Evolutionary conservation across 2,888 invertebrate genomes (phyloP).

Genomic region (Lasiommata megera): DNA sequence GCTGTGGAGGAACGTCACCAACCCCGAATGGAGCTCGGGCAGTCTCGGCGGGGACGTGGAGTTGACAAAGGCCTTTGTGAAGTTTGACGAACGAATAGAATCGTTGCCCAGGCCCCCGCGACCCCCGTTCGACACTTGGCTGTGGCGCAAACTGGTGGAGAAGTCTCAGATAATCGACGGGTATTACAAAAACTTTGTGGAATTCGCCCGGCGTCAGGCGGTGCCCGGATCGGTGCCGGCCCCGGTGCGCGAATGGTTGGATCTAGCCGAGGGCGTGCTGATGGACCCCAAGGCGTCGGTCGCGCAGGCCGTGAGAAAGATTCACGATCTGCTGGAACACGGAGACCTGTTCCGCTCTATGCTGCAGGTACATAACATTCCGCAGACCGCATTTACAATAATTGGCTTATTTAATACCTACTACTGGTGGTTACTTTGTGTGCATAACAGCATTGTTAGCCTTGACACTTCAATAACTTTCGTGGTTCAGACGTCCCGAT

Average conservation of each 20-base stretch:
- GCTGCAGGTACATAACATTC: conserved; percentile 78
- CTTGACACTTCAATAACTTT: no score
- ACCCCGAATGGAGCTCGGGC: conserved; percentile 57
- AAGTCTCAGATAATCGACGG: conserved; percentile 84
- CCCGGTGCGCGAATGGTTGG: conserved; percentile 72
- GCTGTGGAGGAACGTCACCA: conserved; percentile 70
- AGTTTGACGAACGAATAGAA: conserved; percentile 77
- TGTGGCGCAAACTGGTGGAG: conserved; percentile 83
- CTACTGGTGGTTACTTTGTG: no score
- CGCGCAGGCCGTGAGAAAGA: conserved; percentile 77
- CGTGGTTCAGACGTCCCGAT: no score
- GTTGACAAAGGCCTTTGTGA: conserved; percentile 80
- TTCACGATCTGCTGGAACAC: conserved; percentile 82
- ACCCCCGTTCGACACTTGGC: conserved; percentile 71
- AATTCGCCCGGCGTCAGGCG: conserved; percentile 77
- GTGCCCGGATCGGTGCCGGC: conserved; percentile 61
- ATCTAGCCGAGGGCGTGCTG: conserved; percentile 84
- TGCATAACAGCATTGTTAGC: no score
- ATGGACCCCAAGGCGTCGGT: conserved; percentile 83
- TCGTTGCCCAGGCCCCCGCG: conserved; percentile 49
- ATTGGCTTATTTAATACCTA: no score
- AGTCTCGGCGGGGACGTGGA: conserved; percentile 76
- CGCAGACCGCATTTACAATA: not conserved
- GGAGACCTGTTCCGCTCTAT: conserved; percentile 85
- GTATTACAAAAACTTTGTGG: conserved; percentile 84